These are phyloP conservation scores for Drosophila elegans DNA, from an alignment of 1,140 invertebrate genomes.

Conservation along the genomic window DNA sequence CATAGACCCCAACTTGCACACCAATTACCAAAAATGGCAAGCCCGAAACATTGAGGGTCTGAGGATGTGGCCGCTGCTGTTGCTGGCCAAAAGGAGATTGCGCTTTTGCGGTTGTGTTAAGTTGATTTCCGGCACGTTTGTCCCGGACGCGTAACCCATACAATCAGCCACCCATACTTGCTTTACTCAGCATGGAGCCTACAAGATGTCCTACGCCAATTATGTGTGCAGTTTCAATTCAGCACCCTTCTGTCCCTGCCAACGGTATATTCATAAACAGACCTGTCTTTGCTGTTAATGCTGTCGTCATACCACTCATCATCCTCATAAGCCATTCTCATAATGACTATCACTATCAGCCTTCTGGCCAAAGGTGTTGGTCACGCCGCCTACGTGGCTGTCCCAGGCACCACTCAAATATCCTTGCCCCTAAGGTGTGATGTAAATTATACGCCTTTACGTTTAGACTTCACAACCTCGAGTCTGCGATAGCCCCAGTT, in stretches of 20 bases:
- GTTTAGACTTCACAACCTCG: conserved; percentile 64
- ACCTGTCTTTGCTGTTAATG: conserved; percentile 51
- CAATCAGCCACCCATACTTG: neutral
- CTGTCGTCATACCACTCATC: conserved; percentile 17
- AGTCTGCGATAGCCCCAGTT: conserved; percentile 15
- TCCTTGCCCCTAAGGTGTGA: conserved; percentile 36
- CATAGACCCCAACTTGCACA: conserved; percentile 35
- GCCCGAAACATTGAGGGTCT: conserved; percentile 4
- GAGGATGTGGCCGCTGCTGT: conserved; percentile 13
- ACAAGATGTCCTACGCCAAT: conserved; percentile 65
- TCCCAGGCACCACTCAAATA: conserved; percentile 9
- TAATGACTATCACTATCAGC: conserved; percentile 15
- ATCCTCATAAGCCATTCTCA: conserved; percentile 8
- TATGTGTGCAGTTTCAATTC: conserved; percentile 47
- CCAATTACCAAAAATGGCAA: conserved; percentile 63
- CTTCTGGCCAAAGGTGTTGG: conserved; percentile 3
- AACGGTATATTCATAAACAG: conserved; percentile 64
- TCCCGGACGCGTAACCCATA: neutral
- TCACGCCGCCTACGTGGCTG: conserved; percentile 7
- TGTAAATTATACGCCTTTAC: conserved; percentile 76
- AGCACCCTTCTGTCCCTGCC: conserved; percentile 10
- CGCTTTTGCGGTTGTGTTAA: conserved; percentile 78
- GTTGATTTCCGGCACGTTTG: conserved; percentile 77
- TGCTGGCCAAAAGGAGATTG: conserved; percentile 54
- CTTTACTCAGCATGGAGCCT: conserved; percentile 13